Percentiles rank a stretch among this genome's conserved stretches.
Evolutionary conservation across 2,113 vertebrate species (phyloP).

Genomic region (Machaerirhynchus nigripectus): DNA sequence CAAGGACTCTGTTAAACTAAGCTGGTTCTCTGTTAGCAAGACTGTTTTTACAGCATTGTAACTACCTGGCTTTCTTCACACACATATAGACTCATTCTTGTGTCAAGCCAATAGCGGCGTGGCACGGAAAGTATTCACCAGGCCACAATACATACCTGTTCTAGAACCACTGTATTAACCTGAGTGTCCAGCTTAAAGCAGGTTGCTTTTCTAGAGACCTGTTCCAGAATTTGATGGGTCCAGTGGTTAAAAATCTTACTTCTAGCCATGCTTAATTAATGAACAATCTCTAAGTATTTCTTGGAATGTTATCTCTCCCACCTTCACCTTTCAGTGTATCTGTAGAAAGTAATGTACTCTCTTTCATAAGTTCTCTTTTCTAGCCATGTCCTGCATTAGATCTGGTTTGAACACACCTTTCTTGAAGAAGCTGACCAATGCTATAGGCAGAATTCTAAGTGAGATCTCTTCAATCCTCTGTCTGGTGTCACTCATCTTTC

Average conservation of each 20-base stretch:
- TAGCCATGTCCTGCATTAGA: not conserved
- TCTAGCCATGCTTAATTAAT: not conserved
- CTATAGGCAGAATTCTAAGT: not conserved
- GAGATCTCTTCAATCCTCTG: not conserved
- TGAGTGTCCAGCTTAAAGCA: not conserved
- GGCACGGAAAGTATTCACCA: not conserved
- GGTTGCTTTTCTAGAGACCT: not conserved
- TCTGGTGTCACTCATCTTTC: not conserved
- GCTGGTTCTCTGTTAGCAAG: not conserved
- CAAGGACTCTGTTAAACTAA: not conserved
- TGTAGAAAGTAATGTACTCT: not conserved
- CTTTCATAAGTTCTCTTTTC: not conserved
- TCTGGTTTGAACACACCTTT: not conserved
- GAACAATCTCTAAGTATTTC: not conserved
- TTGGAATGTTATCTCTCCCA: not conserved
- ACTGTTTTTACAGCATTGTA: not conserved
- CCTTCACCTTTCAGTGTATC: not conserved
- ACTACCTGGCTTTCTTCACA: not conserved
- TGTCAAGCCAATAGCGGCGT: not conserved
- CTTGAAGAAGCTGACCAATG: not conserved
- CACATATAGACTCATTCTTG: not conserved
- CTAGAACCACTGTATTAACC: not conserved
- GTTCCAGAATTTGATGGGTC: not conserved
- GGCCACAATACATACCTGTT: not conserved
- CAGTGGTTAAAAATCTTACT: not conserved